phyloP scores from a whole-genome alignment of 2,797 vertebrate genomes.

The Gymnothorax javanicus region DNA sequence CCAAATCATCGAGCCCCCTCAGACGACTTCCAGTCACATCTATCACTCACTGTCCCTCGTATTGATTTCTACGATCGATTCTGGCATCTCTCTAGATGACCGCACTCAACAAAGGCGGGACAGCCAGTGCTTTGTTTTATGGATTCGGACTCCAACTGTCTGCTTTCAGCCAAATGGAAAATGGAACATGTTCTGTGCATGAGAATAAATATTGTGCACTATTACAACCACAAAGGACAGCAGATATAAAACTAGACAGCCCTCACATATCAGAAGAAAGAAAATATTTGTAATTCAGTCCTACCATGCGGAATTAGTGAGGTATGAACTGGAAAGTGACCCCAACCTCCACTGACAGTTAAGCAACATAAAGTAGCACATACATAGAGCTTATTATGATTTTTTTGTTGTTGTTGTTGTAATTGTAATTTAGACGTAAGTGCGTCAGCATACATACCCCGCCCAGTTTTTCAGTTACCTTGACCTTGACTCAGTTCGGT shows the following conservation, averaged over 20 bases:
- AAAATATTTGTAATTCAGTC: not conserved
- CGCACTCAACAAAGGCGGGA: not conserved
- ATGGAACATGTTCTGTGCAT: constrained; percentile 1
- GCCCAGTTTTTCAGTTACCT: too few relatives aligned
- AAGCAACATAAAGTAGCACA: not conserved
- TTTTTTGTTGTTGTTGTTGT: not conserved
- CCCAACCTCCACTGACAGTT: not conserved
- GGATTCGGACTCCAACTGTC: constrained; percentile 6
- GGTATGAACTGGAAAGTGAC: not conserved
- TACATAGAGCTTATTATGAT: not conserved
- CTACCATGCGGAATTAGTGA: not conserved
- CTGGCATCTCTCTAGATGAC: constrained; percentile 4
- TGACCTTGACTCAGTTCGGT: too few relatives aligned
- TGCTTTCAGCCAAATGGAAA: not conserved
- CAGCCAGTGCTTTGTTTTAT: constrained; percentile 9
- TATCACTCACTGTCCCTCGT: constrained; percentile 4
- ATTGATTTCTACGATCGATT: not conserved
- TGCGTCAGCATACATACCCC: not conserved
- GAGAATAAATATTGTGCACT: constrained; percentile 3
- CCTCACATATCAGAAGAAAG: not conserved
- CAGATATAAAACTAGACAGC: not conserved
- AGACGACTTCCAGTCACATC: constrained; percentile 9
- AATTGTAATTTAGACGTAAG: not conserved
- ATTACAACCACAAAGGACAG: not conserved
- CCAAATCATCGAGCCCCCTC: constrained; percentile 14